Conservation (phyloP, 2,113 vertebrate species). For the Scophthalmus maximus region DNA sequence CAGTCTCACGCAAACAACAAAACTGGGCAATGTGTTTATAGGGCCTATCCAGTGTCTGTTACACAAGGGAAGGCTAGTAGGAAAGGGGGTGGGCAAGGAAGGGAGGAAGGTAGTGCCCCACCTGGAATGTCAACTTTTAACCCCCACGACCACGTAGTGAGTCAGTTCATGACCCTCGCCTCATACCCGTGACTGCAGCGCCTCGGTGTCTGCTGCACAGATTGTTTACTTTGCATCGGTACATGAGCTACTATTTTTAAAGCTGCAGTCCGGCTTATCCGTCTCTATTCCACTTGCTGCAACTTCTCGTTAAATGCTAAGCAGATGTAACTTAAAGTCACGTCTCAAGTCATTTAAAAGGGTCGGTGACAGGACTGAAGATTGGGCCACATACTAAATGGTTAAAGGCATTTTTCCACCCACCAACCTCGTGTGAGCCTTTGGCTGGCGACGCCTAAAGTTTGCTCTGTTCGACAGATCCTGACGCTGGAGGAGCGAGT, state of each 20-base stretch:
- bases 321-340: neutral
- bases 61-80: slow-evolving; percentile 18
- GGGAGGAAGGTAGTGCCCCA: slow-evolving; percentile 43
- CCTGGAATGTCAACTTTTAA: slow-evolving; percentile 68
- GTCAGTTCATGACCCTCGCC: slow-evolving; percentile 28
- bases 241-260: slow-evolving; percentile 17
- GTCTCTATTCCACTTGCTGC: neutral
- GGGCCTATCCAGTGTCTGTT: slow-evolving; percentile 56
- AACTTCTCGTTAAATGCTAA: neutral
- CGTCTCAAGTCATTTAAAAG: slow-evolving; percentile 6
- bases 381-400: neutral
- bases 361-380: slow-evolving; percentile 1
- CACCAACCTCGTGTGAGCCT: slow-evolving; percentile 1
- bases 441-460: slow-evolving; percentile 48
- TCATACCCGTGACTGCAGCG: slow-evolving; percentile 29
- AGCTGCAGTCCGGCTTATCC: neutral
- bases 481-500: slow-evolving; percentile 94
- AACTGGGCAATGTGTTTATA: slow-evolving; percentile 57
- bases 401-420: neutral
- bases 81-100: neutral
- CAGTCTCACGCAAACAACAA: slow-evolving; percentile 47
- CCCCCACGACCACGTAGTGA: slow-evolving; percentile 31
- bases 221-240: slow-evolving; percentile 39
- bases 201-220: slow-evolving; percentile 43
- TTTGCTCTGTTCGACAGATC: slow-evolving; percentile 83